Evolutionary conservation across 2,113 vertebrate species (phyloP).

Genomic region (Pontoporia blainvillei): DNA sequence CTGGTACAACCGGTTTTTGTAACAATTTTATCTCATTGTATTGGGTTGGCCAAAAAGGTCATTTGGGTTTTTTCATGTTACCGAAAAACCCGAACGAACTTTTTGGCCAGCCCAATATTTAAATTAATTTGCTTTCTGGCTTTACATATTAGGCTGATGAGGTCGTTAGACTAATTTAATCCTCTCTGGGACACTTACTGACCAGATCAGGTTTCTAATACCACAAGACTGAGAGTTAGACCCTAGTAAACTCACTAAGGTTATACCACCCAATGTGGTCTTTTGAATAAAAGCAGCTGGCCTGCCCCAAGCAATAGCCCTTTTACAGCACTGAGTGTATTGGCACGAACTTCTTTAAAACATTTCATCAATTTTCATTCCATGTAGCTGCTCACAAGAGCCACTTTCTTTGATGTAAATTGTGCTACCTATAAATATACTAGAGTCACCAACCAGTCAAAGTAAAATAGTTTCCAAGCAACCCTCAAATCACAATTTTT

Average conservation of each 20-base stretch:
- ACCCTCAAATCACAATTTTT: background rate
- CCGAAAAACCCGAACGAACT: too few relatives aligned
- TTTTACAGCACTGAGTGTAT: background rate
- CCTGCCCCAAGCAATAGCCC: background rate
- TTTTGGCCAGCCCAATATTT: background rate
- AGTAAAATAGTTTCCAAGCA: background rate
- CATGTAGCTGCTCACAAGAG: slow-evolving; percentile 4
- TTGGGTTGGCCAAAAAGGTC: too few relatives aligned
- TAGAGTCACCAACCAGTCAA: background rate
- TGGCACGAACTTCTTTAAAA: background rate
- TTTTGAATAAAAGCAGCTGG: background rate
- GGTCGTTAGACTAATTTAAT: background rate
- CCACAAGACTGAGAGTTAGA: background rate
- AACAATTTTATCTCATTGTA: background rate
- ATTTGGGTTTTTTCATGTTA: too few relatives aligned
- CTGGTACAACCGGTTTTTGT: background rate
- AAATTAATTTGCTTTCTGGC: background rate
- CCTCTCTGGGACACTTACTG: background rate
- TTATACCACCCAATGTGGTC: background rate
- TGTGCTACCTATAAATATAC: background rate
- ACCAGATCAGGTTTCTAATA: background rate
- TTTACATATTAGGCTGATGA: background rate
- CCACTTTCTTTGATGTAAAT: background rate
- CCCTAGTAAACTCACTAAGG: background rate
- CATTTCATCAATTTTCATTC: background rate